phyloP scores from a whole-genome alignment of 2,888 invertebrate species.

The Thera obeliscata region DNA sequence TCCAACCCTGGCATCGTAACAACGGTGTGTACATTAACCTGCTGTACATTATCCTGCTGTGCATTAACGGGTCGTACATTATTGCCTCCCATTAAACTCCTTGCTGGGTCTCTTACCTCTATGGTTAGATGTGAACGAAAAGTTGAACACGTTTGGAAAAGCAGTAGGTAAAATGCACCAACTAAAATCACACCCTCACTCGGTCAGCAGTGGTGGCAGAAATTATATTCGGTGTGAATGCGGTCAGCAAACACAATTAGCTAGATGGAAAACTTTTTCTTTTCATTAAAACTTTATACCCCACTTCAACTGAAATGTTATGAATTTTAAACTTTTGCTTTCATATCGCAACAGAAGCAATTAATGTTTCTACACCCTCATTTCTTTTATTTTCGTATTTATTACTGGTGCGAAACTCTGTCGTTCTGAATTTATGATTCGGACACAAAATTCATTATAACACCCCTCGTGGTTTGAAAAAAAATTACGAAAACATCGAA shows the following conservation, averaged over 20 bases:
- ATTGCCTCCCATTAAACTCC: no score
- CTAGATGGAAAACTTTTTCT: not conserved
- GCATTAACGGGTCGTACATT: no score
- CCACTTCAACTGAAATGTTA: not conserved
- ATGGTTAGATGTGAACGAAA: no score
- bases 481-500: not conserved
- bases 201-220: no score
- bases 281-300: not conserved
- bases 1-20: no score
- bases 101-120: no score
- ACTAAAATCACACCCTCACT: no score
- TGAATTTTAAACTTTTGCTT: not conserved
- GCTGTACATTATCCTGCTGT: no score
- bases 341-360: not conserved
- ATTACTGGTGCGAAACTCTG: not conserved
- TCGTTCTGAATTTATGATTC: not conserved
- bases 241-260: not conserved
- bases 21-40: no score
- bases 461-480: not conserved
- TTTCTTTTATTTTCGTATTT: not conserved
- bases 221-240: no score
- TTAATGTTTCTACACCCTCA: not conserved
- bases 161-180: no score
- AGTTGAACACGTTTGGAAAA: no score
- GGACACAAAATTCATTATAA: not conserved